A percentile compares a stretch with the other conserved stretches of the same genome.
Conservation (phyloP, 2,113 vertebrate species). For the Oreochromis spilurus region DNA sequence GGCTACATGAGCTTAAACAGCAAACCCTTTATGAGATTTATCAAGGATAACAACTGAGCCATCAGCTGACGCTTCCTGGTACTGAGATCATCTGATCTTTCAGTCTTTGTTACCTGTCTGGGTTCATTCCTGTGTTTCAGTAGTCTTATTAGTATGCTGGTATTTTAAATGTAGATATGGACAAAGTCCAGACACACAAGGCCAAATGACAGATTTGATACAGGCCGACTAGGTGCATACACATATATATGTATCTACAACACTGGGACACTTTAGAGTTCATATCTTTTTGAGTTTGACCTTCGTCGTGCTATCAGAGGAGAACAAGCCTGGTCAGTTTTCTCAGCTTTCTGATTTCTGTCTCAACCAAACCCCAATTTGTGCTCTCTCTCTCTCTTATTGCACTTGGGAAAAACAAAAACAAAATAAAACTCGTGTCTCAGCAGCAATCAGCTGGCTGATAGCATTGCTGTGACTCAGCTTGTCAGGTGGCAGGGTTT, state of each 20-base stretch:
- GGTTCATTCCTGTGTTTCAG: not conserved
- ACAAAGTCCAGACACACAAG: not conserved
- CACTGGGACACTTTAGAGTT: not conserved
- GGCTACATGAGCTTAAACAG: not conserved
- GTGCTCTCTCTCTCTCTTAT: not conserved
- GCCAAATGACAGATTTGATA: not conserved
- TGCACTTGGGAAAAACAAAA: not conserved
- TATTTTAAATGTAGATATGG: not conserved
- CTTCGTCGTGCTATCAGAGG: not conserved
- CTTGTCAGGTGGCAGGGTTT: not conserved
- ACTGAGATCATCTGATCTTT: not conserved
- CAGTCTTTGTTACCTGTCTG: not conserved
- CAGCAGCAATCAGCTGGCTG: not conserved
- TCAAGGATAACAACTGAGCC: not conserved
- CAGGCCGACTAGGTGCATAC: not conserved
- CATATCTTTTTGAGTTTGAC: not conserved
- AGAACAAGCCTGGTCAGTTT: not conserved
- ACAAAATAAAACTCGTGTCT: not conserved
- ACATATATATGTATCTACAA: not conserved
- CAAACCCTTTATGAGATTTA: not conserved
- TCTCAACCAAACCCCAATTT: not conserved
- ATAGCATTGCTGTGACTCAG: not conserved
- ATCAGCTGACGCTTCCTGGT: not conserved
- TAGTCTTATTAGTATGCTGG: not conserved
- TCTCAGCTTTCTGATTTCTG: not conserved